Evolutionary conservation across 2,888 invertebrate species (phyloP).

Genomic region (Monopis laevigella): DNA sequence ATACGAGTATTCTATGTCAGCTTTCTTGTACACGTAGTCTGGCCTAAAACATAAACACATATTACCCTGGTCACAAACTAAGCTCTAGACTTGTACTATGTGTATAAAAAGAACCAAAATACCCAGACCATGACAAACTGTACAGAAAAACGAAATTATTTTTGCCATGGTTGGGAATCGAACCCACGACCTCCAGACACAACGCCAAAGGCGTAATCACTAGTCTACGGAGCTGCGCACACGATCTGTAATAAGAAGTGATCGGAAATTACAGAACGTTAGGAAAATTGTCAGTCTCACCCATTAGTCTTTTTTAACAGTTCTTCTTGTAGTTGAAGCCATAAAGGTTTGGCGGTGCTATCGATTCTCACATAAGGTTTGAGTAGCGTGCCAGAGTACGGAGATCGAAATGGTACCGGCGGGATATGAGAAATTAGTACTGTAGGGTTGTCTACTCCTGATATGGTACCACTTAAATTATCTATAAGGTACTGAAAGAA

Average conservation of each 20-base stretch:
- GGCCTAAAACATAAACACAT: conserved; percentile 30
- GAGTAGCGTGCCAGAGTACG: conserved; percentile 75
- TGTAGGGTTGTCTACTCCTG: conserved; percentile 42
- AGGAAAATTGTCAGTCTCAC: conserved; percentile 22
- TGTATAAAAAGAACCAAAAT: too few species aligned
- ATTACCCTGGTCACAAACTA: too few species aligned
- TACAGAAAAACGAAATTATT: too few species aligned
- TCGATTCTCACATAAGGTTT: conserved; percentile 88
- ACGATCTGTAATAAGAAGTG: not conserved
- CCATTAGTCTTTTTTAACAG: conserved; percentile 64
- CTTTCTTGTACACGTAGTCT: conserved; percentile 27
- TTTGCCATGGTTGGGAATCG: too few species aligned
- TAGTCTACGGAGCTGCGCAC: too few species aligned
- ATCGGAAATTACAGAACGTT: not conserved
- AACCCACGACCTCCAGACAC: too few species aligned
- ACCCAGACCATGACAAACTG: too few species aligned
- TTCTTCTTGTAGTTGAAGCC: conserved; percentile 77
- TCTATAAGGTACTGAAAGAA: conserved; percentile 42
- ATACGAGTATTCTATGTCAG: conserved; percentile 82
- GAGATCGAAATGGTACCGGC: conserved; percentile 70
- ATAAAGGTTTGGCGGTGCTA: conserved; percentile 69
- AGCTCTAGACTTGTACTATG: too few species aligned
- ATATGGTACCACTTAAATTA: conserved; percentile 46
- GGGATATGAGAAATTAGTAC: conserved; percentile 61
- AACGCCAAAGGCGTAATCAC: too few species aligned